Evolutionary conservation across 2,113 vertebrate genomes (phyloP), one percentile per base, ranked within the genome.

Genomic region (Crocuta crocuta): DNA sequence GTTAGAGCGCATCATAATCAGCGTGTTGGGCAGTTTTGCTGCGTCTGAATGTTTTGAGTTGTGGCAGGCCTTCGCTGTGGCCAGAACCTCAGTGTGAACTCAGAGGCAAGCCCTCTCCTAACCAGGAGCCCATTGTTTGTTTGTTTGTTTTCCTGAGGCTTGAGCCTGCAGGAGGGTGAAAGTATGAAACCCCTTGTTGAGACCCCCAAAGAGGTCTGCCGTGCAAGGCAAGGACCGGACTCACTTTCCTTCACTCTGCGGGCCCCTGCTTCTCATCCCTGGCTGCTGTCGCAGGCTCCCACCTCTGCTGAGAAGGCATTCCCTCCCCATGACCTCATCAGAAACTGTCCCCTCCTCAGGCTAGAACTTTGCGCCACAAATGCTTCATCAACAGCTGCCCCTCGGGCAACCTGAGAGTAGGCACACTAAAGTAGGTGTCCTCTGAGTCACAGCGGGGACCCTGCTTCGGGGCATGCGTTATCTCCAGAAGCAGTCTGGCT

Each of bases 241-340:
- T 93, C 76, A 15, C 53, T 33, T 15, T 39, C 23, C 48, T 76
- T 33, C 23, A n/a, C 3, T 63, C 86, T n/a, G 16, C 4, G 24
- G 58, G 71, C 90, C 78, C 28, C 8, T 7, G 84, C 61, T 12
- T 70, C 48, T 39, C 73, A 28, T 50, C 65, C 76, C 58, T 93
- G 98, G 94, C 63, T 0, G 68, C 70, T 9, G 4, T 63, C 88
- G 92, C 91, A 55, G 92, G 39, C 76, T 73, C 84, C 84, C 71
- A 95, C 83, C 92, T 96, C 61, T 95, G 94, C 94, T 24, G 73
- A 87, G 80, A 65, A 81, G 15, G 90, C 87, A 89, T 93, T 94
- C 68, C 43, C 68, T 87, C 33, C 19, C 24, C 23, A 58, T 68
- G 71, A 96, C 66, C 82, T 97, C 97, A 93, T 76, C 97, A 58